Evolutionary conservation across 2,888 invertebrate genomes (phyloP).

Genomic region (Apamea epomidion): DNA sequence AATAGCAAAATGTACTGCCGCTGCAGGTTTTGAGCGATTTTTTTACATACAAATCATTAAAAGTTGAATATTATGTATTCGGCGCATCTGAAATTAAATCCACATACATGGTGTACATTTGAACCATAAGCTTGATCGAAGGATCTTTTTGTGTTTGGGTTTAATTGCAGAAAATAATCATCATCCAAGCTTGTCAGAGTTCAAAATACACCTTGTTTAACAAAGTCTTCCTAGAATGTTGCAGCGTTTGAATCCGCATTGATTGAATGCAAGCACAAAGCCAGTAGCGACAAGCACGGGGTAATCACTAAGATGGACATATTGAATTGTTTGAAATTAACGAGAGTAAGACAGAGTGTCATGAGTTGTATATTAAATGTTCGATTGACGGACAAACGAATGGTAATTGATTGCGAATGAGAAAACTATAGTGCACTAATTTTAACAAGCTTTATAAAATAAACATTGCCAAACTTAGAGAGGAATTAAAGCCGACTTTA

Average conservation of each 20-base stretch:
- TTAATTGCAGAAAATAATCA: not conserved
- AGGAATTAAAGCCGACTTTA: constrained; percentile 76
- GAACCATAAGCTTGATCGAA: not conserved
- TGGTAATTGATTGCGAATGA: constrained; percentile 54
- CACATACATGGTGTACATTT: constrained; percentile 13
- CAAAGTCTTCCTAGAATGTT: constrained; percentile 67
- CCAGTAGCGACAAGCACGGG: constrained; percentile 55
- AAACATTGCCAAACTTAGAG: constrained; percentile 83
- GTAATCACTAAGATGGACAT: constrained; percentile 60
- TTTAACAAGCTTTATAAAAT: constrained; percentile 71
- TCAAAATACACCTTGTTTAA: constrained; percentile 29
- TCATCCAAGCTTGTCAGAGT: constrained; percentile 11
- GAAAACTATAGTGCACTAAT: constrained; percentile 68
- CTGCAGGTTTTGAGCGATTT: constrained; percentile 51
- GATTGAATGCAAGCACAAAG: constrained; percentile 66
- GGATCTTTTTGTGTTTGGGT: not conserved
- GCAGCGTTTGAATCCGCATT: constrained; percentile 56
- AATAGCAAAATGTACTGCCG: constrained; percentile 66
- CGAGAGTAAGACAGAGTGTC: constrained; percentile 65
- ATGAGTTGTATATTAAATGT: constrained; percentile 57
- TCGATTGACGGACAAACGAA: constrained; percentile 54
- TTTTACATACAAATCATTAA: constrained; percentile 30
- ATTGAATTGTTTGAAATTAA: constrained; percentile 66
- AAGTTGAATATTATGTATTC: constrained; percentile 29
- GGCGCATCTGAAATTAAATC: constrained; percentile 13